Evolutionary conservation across 2,888 invertebrate genomes (phyloP), one percentile per base, ranked within the genome.

Genomic region (Fragum whitleyi): DNA sequence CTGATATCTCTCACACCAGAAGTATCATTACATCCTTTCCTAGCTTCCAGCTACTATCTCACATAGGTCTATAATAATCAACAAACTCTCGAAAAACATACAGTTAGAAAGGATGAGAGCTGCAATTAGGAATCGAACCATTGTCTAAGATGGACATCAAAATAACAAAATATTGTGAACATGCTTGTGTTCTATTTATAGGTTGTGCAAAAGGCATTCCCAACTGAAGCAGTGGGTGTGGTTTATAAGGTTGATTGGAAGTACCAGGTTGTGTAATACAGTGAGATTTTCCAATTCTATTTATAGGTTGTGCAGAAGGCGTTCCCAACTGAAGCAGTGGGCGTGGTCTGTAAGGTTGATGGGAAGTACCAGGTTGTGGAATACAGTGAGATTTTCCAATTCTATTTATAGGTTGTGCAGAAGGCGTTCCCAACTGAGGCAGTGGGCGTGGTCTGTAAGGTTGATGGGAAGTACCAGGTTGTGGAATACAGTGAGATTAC

Each of bases 401-500:
- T 47, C 2, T 47, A 47, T 47, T n/a, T 47, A n/a, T 76, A 95
- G 95, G 95, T 95, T 2, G 98, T 99, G 0, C 97, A 97, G 92
- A 99, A 99, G 93, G 96, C 96, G 0, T 95, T 96, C 39, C 98
- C 99, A 0, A 96, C 96, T 59, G 99, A 99, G 94, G 96, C 98
- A 0, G 98, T 99, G 0, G 99, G 99, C 67, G 98, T 99, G 7
- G 97, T 99, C 0, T 99, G 99, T 93, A 96, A 96, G 93, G 98
- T 99, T 0, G 97, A 98, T 88, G 97, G 97, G 23, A 96, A 96
- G 90, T 98, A 97, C 94, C 97, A 98, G 93, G 91, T 96, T 0
- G 98, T 99, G 0, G 99, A 99, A 93, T 99, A 99, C 94, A 98
- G 98, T 68, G 99, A 99, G 94, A 96, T 99, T 72, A 97, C 98